A percentile compares a stretch with the other conserved stretches of the same genome.
phyloP scores from a whole-genome alignment of 2,888 invertebrate species.

The Amphipyra tragopoginis region DNA sequence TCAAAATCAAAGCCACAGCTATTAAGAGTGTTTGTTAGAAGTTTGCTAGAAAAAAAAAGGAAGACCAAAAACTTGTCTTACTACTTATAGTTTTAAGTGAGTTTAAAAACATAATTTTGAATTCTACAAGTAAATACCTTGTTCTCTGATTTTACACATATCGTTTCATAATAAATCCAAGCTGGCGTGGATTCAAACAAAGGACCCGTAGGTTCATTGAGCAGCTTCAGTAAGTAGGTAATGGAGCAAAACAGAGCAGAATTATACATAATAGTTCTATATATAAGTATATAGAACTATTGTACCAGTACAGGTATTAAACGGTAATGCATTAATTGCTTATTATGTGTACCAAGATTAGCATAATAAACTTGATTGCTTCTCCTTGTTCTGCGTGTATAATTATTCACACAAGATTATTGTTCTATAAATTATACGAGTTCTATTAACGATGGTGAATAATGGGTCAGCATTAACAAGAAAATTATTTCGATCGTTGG shows the following conservation, averaged over 20 bases:
- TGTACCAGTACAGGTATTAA: slow-evolving; percentile 25
- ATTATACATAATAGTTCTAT: slow-evolving; percentile 7
- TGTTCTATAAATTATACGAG: background rate
- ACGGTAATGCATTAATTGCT: slow-evolving; percentile 58
- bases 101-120: no score
- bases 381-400: slow-evolving; percentile 24
- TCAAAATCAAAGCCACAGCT: no score
- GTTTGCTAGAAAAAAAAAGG: no score
- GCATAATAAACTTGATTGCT: slow-evolving; percentile 64
- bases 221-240: slow-evolving; percentile 31
- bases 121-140: no score
- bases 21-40: no score
- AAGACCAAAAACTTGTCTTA: no score
- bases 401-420: slow-evolving; percentile 18
- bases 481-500: no score
- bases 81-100: no score
- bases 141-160: no score
- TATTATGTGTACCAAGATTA: slow-evolving; percentile 62
- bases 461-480: no score
- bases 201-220: slow-evolving; percentile 33
- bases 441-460: no score
- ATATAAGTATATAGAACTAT: slow-evolving; percentile 9
- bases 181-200: slow-evolving; percentile 20
- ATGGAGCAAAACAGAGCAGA: slow-evolving; percentile 26
- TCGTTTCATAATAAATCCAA: no score